Percentiles rank a stretch among this genome's conserved stretches.
Evolutionary conservation across 2,888 invertebrate genomes (phyloP).

Genomic region (Griposia aprilina): DNA sequence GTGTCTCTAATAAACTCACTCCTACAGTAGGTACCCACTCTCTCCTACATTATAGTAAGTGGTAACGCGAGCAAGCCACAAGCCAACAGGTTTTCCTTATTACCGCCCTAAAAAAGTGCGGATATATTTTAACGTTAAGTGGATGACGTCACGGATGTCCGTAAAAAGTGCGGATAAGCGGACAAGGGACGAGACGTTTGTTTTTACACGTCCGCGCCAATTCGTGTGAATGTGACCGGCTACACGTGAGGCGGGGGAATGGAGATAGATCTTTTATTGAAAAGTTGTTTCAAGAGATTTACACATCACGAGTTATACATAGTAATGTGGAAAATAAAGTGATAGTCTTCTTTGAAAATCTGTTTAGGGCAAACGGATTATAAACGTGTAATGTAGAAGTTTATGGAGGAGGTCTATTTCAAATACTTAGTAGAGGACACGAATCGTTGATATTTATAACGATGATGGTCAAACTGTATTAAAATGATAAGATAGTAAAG

Average conservation of each 20-base stretch:
- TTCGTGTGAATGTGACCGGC: slow-evolving; percentile 67
- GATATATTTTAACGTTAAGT: slow-evolving; percentile 76
- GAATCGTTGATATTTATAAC: neutral
- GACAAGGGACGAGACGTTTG: slow-evolving; percentile 75
- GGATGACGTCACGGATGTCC: slow-evolving; percentile 76
- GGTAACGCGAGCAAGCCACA: slow-evolving; percentile 45
- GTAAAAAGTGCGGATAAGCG: slow-evolving; percentile 76
- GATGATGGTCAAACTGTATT: neutral
- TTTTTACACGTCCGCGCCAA: slow-evolving; percentile 82
- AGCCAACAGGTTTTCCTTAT: slow-evolving; percentile 67
- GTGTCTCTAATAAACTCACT: neutral
- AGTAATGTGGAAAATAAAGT: neutral
- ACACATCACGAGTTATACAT: neutral
- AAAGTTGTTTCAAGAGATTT: too few species aligned
- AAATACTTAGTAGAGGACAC: neutral
- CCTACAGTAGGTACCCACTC: neutral
- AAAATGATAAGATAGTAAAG: neutral
- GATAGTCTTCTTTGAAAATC: too few species aligned
- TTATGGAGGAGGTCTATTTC: neutral
- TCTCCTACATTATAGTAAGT: slow-evolving; percentile 50
- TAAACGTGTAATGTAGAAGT: neutral
- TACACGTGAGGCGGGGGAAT: slow-evolving; percentile 65
- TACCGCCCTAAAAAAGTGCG: slow-evolving; percentile 60
- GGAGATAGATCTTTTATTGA: slow-evolving; percentile 40
- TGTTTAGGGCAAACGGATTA: too few species aligned